Base-by-base conservation (phyloP, 1,140 invertebrate genomes). In the Lithobius niger region DNA sequence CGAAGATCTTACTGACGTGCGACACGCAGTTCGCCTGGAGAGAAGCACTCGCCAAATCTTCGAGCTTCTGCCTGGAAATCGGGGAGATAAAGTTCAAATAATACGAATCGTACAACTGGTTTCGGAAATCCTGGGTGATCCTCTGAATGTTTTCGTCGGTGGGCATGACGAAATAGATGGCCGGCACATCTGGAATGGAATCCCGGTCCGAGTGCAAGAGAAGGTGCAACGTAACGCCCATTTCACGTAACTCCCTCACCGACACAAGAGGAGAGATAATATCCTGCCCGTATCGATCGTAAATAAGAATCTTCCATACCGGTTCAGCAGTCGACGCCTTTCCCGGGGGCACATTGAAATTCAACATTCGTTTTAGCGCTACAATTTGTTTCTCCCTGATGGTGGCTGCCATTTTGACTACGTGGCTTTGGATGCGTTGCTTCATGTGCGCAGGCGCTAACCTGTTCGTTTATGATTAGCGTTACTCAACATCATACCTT, bases 41-140 rank as follows among this genome's bases (percentile, higher is more conserved):
- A 0, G 95, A 89, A 26, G 90, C 83, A 21, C 84, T 79, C 3
- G 96, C 97, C 47, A 99, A 74, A 69, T 97, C 90, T 77, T 99
- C 97, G 54, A 99, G 78, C 71, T 88, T 90, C 65, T 90, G 86
- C 55, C 96, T 75, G 3, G 90, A 83, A 57, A 99, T 91, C 1
- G 96, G 92, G 1, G 90, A 94, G 61, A 98, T 93, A 65, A 99
- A 99, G 74, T 99, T 99, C 4, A 99, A 73, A 69, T 96, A 92
- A 73, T 96, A 99, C 31, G 83, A 78, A 65, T 98, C 94, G 71
- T 99, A 99, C 19, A 96, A 72, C 26, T 86, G 83, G 71, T 86
- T 89, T 60, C 88, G 82, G 55, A 97, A 80, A 65, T 81, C 77
- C 59, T 73, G 59, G 87, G 84, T 84, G 59, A 99, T 97, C 62